A percentile compares a stretch with the other conserved stretches of the same genome.
phyloP scores from a whole-genome alignment of 2,888 invertebrate species.

The Drosophila kambysellisi region DNA sequence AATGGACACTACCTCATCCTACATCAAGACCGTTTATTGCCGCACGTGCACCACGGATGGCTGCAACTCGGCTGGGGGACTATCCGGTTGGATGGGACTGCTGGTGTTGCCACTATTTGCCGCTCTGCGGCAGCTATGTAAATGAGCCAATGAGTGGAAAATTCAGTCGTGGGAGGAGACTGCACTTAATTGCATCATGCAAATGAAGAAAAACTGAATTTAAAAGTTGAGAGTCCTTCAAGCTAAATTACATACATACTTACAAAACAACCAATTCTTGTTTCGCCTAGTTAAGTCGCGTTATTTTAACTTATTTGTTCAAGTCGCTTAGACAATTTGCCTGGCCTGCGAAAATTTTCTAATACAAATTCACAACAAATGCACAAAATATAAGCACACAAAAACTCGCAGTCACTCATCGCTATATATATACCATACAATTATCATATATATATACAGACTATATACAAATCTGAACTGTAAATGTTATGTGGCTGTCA shows the following conservation, averaged over 20 bases:
- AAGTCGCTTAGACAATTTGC: slow-evolving; percentile 46
- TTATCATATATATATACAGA: slow-evolving; percentile 11
- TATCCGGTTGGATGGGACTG: slow-evolving; percentile 68
- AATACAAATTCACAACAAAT: slow-evolving; percentile 19
- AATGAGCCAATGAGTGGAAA: slow-evolving; percentile 52
- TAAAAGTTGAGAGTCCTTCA: slow-evolving; percentile 38
- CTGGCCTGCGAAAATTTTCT: slow-evolving; percentile 16
- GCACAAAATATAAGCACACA: slow-evolving; percentile 30
- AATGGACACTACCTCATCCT: slow-evolving; percentile 83
- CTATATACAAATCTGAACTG: slow-evolving; percentile 22
- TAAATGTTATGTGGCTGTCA: slow-evolving; percentile 58
- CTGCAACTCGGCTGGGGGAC: slow-evolving; percentile 81
- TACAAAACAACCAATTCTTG: slow-evolving; percentile 4
- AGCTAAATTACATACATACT: slow-evolving; percentile 20
- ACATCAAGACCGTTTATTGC: slow-evolving; percentile 84
- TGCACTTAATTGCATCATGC: slow-evolving; percentile 59
- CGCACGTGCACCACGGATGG: slow-evolving; percentile 85
- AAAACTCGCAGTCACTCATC: slow-evolving; percentile 36
- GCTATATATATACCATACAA: slow-evolving; percentile 29
- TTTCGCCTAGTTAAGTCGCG: slow-evolving; percentile 29
- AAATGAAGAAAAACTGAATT: slow-evolving; percentile 47
- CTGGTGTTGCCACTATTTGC: slow-evolving; percentile 65
- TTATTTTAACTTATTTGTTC: slow-evolving; percentile 27
- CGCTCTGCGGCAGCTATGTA: slow-evolving; percentile 66
- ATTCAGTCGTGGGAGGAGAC: slow-evolving; percentile 28